phyloP scores from a whole-genome alignment of 2,113 vertebrate species.

The Gobius niger region DNA sequence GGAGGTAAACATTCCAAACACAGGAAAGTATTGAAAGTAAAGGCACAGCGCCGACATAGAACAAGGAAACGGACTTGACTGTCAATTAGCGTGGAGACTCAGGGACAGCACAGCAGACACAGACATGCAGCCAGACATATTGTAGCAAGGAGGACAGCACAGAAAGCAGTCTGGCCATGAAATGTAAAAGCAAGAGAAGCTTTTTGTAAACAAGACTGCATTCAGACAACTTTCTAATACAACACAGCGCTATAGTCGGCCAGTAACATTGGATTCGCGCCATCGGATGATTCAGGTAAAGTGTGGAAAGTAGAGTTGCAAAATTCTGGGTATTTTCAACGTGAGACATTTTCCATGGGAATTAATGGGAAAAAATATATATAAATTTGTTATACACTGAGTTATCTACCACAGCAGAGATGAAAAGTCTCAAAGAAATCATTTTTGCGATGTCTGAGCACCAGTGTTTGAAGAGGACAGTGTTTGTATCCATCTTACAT shows the following conservation, averaged over 20 bases:
- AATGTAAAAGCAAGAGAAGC: too few species aligned
- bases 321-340: neutral
- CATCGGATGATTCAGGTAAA: neutral
- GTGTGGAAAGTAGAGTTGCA: neutral
- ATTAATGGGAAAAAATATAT: too few species aligned
- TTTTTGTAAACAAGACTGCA: conserved; percentile 5
- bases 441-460: too few species aligned
- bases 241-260: neutral
- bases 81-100: conserved; percentile 14
- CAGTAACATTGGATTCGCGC: neutral
- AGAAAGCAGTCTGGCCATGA: neutral
- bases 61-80: conserved; percentile 12
- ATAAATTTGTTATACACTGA: too few species aligned
- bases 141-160: conserved; percentile 8
- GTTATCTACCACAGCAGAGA: too few species aligned
- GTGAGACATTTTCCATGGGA: too few species aligned
- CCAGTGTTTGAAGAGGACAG: too few species aligned
- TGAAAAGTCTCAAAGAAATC: too few species aligned
- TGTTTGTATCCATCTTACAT: too few species aligned
- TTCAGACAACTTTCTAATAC: neutral
- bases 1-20: conserved; percentile 13
- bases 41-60: conserved; percentile 44
- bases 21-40: conserved; percentile 9
- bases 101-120: neutral
- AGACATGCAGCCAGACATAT: neutral